Evolutionary conservation across 1,140 invertebrate genomes (phyloP), one percentile per base, ranked within the genome.

Genomic region (Pogonomyrmex californicus): DNA sequence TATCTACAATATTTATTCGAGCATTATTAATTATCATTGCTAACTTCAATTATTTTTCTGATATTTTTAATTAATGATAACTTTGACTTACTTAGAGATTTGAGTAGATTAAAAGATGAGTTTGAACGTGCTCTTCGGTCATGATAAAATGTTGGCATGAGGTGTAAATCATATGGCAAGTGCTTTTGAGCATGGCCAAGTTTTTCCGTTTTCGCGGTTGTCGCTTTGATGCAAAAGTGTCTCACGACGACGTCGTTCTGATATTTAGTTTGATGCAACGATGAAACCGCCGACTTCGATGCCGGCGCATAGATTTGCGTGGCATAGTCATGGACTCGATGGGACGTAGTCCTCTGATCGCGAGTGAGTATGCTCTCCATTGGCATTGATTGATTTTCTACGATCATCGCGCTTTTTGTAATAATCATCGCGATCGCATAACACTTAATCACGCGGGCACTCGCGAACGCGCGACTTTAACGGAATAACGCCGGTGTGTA

Each of bases 51-150:
- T 41, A 12, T 9, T 36, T 51, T 7, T 38, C 1, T 14, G 23
- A 41, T 12, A 75, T 75, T 3, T 17, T 7, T 3, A 70, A 7
- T 70, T 41, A 58, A 77, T 86, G 38, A 54, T 78, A 68, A 51
- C 30, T 75, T 89, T 4, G 90, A 94, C 94, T 95, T 95, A 95
- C 94, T 94, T 73, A 95, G 90, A 93, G 92, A 94, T 92, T 91
- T 94, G 93, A 90, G 89, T 79, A 87, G 87, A 41, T 88, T 87
- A 77, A 81, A 63, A 36, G 62, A 65, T 86, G 79, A 54, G 33
- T 62, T 90, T 76, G 78, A 87, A 86, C 86, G 81, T 82, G 76
- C 60, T 79, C 88, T 51, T 38, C 86, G 88, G 36, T 91, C 65
- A 77, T 86, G 51, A 77, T 86, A 86, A 88, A 73, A 83, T n/a